Evolutionary conservation across 2,888 invertebrate species (phyloP).

Genomic region (Stictocephala bisonia): DNA sequence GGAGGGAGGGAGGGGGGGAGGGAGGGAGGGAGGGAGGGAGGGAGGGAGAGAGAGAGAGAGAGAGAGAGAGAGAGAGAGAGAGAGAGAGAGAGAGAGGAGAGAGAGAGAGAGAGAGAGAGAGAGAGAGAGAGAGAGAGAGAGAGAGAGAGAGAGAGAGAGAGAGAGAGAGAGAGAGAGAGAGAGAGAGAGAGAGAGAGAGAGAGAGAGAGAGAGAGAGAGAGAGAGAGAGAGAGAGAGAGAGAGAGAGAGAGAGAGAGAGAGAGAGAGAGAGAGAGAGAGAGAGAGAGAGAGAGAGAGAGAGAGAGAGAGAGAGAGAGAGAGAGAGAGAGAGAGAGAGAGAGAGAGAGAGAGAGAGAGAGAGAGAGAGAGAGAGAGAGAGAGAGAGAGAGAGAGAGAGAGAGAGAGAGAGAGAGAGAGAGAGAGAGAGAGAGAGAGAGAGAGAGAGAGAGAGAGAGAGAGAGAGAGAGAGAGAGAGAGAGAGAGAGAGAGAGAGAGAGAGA

Average conservation of each 20-base stretch:
- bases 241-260: neutral
- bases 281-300: slow-evolving; percentile 13
- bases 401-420: neutral
- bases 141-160: neutral
- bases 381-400: neutral
- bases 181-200: neutral
- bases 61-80: slow-evolving; percentile 12
- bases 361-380: neutral
- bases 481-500: too few relatives aligned
- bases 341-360: neutral
- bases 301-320: neutral
- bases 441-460: neutral
- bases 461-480: neutral
- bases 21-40: neutral
- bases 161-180: neutral
- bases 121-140: neutral
- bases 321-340: neutral
- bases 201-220: neutral
- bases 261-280: neutral
- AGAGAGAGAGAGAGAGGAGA: neutral
- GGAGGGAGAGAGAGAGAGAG: neutral
- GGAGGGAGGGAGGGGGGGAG: neutral
- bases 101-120: neutral
- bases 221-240: slow-evolving; percentile 11
- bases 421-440: neutral